These are phyloP conservation scores for Aix galericulata DNA, from an alignment of 2,113 vertebrate species.

Conservation along the genomic window DNA sequence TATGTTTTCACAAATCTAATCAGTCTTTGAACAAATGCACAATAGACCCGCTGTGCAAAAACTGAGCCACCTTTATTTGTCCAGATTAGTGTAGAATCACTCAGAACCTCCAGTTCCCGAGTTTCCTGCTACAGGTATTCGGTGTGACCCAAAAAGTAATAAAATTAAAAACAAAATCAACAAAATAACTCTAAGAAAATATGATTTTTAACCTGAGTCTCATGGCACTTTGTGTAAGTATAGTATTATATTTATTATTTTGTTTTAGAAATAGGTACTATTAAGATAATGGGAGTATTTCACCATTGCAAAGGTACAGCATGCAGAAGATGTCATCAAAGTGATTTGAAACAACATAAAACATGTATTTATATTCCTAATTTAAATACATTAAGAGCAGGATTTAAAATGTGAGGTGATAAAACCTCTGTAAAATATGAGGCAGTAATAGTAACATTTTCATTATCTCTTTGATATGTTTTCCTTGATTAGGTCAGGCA, in stretches of 20 bases:
- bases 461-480: not conserved
- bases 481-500: not conserved
- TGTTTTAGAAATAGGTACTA: not conserved
- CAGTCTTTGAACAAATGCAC: not conserved
- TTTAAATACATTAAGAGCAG: not conserved
- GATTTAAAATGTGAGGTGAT: not conserved
- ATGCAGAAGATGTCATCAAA: not conserved
- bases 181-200: not conserved
- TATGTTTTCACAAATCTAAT: not conserved
- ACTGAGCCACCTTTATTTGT: not conserved
- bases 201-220: not conserved
- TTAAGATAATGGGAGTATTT: not conserved
- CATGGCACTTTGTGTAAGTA: not conserved
- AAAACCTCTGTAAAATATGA: not conserved
- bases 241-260: not conserved
- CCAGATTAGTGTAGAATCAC: not conserved
- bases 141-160: not conserved
- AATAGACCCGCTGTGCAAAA: not conserved
- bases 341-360: not conserved
- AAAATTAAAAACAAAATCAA: not conserved
- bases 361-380: not conserved
- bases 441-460: not conserved
- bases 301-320: not conserved
- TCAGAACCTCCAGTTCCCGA: accelerated
- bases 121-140: not conserved